Conservation (phyloP, 2,113 vertebrate genomes). For the human region DNA sequence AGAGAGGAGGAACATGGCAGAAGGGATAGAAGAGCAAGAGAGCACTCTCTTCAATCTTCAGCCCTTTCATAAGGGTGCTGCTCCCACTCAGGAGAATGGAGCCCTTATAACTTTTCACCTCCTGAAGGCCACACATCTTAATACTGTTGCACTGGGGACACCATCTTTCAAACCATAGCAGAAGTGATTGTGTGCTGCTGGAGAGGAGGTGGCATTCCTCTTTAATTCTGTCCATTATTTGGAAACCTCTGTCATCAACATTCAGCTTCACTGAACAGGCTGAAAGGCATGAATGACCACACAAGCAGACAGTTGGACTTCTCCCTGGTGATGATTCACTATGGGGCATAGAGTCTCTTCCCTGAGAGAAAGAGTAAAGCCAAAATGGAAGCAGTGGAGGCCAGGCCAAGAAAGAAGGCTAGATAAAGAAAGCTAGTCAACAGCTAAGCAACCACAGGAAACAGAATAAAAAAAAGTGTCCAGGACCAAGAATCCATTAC, state of each 20-base stretch:
- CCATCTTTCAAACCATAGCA: not conserved
- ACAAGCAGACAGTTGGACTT: not conserved
- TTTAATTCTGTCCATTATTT: not conserved
- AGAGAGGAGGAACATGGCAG: not conserved
- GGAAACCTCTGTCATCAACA: not conserved
- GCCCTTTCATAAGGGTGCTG: not conserved
- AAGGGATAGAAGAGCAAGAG: not conserved
- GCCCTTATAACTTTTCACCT: not conserved
- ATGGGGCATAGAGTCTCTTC: not conserved
- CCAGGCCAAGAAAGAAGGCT: not conserved
- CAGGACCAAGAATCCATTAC: not conserved
- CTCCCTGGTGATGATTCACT: not conserved
- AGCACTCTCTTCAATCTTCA: not conserved
- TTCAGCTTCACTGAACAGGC: not conserved
- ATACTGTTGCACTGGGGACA: not conserved
- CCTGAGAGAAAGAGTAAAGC: not conserved
- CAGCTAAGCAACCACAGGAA: not conserved
- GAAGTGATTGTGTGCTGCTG: not conserved
- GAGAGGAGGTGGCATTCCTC: not conserved
- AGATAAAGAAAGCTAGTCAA: not conserved
- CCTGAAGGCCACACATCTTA: not conserved
- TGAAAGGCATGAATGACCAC: not conserved
- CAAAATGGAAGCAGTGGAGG: not conserved
- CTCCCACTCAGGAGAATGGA: not conserved
- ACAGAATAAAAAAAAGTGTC: not conserved